Percentiles rank a stretch among this genome's conserved stretches.
These are phyloP conservation scores for Triplophysa tibetana DNA, from an alignment of 2,113 vertebrate species.

Conservation along the genomic window DNA sequence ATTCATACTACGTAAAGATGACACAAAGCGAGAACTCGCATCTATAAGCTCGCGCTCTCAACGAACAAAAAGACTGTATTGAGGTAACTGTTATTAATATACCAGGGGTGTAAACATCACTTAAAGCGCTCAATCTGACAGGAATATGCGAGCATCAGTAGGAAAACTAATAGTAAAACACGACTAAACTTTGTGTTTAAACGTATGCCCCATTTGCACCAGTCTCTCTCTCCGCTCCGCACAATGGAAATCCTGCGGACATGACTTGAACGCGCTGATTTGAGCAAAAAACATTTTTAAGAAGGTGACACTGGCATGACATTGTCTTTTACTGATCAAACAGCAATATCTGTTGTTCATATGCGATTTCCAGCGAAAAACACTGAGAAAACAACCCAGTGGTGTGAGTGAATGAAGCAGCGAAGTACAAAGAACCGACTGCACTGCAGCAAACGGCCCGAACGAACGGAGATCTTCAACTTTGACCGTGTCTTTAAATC, in stretches of 20 bases:
- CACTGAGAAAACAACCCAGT: slow-evolving; percentile 40
- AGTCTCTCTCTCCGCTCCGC: neutral
- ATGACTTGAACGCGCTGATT: neutral
- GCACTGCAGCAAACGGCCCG: slow-evolving; percentile 60
- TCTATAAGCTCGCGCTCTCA: neutral
- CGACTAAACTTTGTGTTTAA: neutral
- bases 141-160: neutral
- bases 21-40: neutral
- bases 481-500: neutral
- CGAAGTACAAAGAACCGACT: slow-evolving; percentile 62
- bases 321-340: slow-evolving; percentile 4
- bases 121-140: neutral
- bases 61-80: neutral
- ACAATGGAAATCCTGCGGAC: slow-evolving; percentile 13
- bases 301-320: neutral
- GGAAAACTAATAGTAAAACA: neutral
- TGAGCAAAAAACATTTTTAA: neutral
- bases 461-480: neutral
- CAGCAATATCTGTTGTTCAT: neutral
- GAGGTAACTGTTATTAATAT: neutral
- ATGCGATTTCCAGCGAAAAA: neutral
- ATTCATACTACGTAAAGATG: neutral
- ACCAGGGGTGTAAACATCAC: neutral
- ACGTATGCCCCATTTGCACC: neutral
- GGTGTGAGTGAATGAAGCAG: slow-evolving; percentile 62